Conservation (phyloP, 2,113 vertebrate genomes). For the Dasypus novemcinctus region DNA sequence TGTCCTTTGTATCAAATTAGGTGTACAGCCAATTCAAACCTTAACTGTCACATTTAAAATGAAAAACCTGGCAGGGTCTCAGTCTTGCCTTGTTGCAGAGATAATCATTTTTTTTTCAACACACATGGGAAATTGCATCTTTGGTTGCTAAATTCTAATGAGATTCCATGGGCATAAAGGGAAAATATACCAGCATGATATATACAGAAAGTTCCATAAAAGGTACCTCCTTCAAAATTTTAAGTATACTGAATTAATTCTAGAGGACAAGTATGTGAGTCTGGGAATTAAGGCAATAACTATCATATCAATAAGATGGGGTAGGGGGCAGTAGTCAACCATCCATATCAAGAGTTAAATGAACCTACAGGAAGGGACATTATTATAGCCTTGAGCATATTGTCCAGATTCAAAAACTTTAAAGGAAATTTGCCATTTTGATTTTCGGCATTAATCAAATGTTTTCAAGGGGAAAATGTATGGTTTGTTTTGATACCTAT, state of each 20-base stretch:
- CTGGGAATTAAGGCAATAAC: neutral
- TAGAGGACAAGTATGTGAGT: neutral
- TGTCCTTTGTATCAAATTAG: neutral
- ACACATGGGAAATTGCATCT: neutral
- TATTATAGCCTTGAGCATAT: neutral
- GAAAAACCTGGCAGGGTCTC: neutral
- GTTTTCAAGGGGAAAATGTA: neutral
- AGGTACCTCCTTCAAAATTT: neutral
- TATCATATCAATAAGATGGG: neutral
- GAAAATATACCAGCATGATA: neutral
- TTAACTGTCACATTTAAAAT: slow-evolving; percentile 15
- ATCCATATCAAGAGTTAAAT: neutral
- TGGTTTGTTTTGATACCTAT: neutral
- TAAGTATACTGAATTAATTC: neutral
- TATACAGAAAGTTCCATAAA: neutral
- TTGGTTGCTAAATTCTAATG: neutral
- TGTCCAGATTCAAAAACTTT: slow-evolving; percentile 13
- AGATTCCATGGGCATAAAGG: neutral
- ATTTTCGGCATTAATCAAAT: neutral
- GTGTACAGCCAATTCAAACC: neutral
- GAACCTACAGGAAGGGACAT: neutral
- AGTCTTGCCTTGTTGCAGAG: neutral
- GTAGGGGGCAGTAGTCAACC: neutral
- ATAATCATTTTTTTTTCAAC: slow-evolving; percentile 43
- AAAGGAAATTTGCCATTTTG: neutral